These are phyloP conservation scores for Adelphocoris suturalis DNA, from an alignment of 2,888 invertebrate genomes.

Conservation along the genomic window DNA sequence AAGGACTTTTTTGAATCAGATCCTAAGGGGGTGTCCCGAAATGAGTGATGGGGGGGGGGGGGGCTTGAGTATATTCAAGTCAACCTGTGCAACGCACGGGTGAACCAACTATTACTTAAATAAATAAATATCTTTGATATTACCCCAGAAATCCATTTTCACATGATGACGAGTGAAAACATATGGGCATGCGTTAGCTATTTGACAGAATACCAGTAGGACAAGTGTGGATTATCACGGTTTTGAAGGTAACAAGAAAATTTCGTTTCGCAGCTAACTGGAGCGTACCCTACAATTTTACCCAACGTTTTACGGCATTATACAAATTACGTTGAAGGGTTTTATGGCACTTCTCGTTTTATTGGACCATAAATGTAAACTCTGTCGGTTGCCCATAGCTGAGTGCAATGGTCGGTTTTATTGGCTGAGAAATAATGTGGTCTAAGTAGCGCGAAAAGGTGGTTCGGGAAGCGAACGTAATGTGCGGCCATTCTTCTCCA, in stretches of 20 bases:
- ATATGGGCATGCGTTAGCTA: no score
- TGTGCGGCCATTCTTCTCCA: not conserved
- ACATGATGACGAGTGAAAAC: no score
- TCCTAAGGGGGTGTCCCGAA: no score
- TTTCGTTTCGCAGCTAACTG: not conserved
- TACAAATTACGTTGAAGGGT: constrained; percentile 53
- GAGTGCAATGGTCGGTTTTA: constrained; percentile 48
- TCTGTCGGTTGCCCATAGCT: constrained; percentile 45
- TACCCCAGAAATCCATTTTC: no score
- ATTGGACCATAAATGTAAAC: constrained; percentile 46
- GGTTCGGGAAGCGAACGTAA: constrained; percentile 15
- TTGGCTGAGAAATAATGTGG: constrained; percentile 44
- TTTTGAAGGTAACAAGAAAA: not conserved
- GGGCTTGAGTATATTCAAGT: no score
- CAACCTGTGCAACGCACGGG: no score
- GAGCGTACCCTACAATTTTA: not conserved
- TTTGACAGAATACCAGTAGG: no score
- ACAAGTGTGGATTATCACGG: not conserved
- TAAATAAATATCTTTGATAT: no score
- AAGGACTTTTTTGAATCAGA: no score
- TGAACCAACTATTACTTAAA: no score
- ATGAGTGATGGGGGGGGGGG: no score
- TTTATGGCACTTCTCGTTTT: constrained; percentile 49
- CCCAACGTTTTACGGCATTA: constrained; percentile 5
- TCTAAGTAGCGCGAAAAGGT: constrained; percentile 43